A percentile compares a stretch with the other conserved stretches of the same genome.
phyloP scores from a whole-genome alignment of 37 sponge, comb jelly and placozoan species.

The Amphimedon queenslandica region DNA sequence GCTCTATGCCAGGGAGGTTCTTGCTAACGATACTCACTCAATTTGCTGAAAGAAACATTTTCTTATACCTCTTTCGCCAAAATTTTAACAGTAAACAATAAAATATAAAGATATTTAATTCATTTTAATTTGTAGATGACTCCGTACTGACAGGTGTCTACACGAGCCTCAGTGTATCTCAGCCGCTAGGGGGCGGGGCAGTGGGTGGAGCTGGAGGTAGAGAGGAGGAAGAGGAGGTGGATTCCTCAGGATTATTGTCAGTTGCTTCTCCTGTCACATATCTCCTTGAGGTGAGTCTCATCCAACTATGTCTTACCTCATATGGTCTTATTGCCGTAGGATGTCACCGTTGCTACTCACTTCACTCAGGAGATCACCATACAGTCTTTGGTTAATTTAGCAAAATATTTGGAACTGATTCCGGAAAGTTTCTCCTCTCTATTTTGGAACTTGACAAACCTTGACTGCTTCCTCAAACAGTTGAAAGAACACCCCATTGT shows the following conservation, averaged over 20 bases:
- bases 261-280: conserved; percentile 38
- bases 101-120: background rate
- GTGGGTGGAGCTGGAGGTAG: conserved; percentile 11
- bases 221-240: conserved; percentile 14
- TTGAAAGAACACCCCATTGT: no score
- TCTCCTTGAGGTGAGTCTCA: conserved; percentile 30
- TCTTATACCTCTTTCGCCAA: conserved; percentile 56
- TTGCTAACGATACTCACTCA: conserved; percentile 45
- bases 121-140: background rate
- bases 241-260: background rate
- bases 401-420: conserved; percentile 25
- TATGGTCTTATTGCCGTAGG: conserved; percentile 14
- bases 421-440: conserved; percentile 3
- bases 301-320: no score
- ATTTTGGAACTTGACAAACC: background rate
- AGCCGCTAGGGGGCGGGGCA: conserved; percentile 2
- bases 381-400: conserved; percentile 22
- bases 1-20: conserved; percentile 45
- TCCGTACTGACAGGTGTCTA: background rate
- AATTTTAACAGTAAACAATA: background rate
- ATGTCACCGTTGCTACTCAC: conserved; percentile 20
- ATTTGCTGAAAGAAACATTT: conserved; percentile 54
- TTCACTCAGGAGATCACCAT: conserved; percentile 21
- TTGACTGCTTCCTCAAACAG: conserved; percentile 20
- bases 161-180: background rate